Base-by-base conservation (phyloP, 1,140 invertebrate species). In the Orius laevigatus region DNA sequence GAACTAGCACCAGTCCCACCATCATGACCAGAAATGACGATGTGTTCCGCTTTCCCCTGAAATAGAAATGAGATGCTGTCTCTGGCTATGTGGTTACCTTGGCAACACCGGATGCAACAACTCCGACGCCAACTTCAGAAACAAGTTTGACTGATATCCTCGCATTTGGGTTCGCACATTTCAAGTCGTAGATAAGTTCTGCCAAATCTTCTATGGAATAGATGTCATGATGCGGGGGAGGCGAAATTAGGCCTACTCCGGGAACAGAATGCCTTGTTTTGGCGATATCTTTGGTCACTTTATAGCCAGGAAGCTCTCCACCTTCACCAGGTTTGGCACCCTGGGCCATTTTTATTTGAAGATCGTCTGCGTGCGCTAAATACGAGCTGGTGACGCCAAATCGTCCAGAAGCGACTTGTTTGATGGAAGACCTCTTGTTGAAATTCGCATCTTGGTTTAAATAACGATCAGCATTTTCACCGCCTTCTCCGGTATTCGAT, bases 151-250 rank as follows among this genome's bases (percentile, higher is more conserved):
- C 95, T 42, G 91, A 95, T 52, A 99, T 93, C 43, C 93, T 70
- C 1, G 94, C 94, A 47, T 73, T 71, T 0, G 95, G 95, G 72
- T 98, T 99, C 38, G 93, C 86, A 63, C 88, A 92, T 66, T 98
- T 98, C 39, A 99, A 70, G 67, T 99, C 95, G 61, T 97, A 98
- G 60, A 99, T 98, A 33, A 99, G 71, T 70, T 98, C 90, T 1
- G 94, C 90, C 56, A 99, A 70, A 72, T 99, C 95, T 69, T 99
- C 95, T 60, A 99, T 98, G 32, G 91, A 96, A 67, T 99, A 99
- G 64, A 98, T 98, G 62, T 98, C 94, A 65, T 98, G 95, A 71
- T 98, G 95, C 5, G 95, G 95, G 5, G 95, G 94, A 31, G 95
- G 95, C 1, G 92, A 97, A 60, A 98, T 98, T 1, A 98, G 68